phyloP scores from a whole-genome alignment of 2,113 vertebrate genomes.

The Verasper variegatus region DNA sequence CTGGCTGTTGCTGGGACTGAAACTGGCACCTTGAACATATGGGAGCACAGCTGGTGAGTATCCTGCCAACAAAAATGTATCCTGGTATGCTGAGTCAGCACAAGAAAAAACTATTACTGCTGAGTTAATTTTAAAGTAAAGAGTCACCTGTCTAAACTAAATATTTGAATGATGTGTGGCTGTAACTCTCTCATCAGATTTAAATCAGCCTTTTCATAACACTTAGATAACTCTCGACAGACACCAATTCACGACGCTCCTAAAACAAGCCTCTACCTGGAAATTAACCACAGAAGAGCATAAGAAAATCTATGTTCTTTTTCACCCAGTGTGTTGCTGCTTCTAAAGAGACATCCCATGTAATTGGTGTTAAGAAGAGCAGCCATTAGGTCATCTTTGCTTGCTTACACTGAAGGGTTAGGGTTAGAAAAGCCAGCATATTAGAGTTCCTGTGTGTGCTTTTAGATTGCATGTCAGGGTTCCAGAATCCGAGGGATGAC shows the following conservation, averaged over 20 bases:
- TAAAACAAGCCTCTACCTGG: neutral
- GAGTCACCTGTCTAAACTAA: neutral
- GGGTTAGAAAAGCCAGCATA: neutral
- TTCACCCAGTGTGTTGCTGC: too few relatives aligned
- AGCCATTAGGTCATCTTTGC: neutral
- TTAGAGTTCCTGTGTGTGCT: neutral
- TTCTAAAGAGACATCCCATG: neutral
- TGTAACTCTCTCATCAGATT: too few relatives aligned
- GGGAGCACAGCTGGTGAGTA: conserved; percentile 3
- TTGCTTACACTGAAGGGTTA: neutral
- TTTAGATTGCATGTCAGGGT: neutral
- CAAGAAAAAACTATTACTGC: too few relatives aligned
- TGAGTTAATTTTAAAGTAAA: neutral
- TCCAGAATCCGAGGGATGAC: neutral
- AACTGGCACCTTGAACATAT: neutral
- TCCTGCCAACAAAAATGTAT: neutral
- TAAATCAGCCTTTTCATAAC: neutral
- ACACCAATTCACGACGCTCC: neutral
- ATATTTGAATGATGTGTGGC: neutral
- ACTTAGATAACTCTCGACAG: neutral
- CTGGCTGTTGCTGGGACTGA: neutral
- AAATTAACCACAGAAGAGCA: too few relatives aligned
- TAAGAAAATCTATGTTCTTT: too few relatives aligned
- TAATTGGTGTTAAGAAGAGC: too few relatives aligned
- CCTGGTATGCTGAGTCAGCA: neutral